phyloP scores from a whole-genome alignment of 2,797 vertebrate genomes.

The Rhinatrema bivittatum region DNA sequence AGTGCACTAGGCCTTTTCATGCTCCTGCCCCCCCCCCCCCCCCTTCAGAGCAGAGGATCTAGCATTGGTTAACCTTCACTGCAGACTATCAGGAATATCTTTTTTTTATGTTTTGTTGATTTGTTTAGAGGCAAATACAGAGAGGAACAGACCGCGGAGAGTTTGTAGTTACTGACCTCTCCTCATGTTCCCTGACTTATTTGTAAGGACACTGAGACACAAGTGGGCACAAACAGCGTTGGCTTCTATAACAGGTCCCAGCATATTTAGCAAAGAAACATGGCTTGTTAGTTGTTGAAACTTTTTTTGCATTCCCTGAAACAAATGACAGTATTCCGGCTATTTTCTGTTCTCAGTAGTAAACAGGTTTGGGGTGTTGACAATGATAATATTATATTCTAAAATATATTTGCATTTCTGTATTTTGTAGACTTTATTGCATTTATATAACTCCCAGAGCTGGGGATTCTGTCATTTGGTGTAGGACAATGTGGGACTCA shows the following conservation, averaged over 20 bases:
- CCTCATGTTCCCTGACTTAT: constrained; percentile 20
- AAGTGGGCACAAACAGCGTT: constrained; percentile 40
- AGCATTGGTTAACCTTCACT: constrained; percentile 27
- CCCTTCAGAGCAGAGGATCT: constrained; percentile 14
- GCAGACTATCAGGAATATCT: constrained; percentile 14
- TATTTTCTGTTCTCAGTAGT: constrained; percentile 55
- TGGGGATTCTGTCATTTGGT: constrained; percentile 15
- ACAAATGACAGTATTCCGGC: constrained; percentile 53
- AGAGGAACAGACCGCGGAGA: constrained; percentile 7
- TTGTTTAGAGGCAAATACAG: constrained; percentile 18
- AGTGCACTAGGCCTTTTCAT: too few species aligned
- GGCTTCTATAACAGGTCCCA: constrained; percentile 37
- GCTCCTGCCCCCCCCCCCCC: too few species aligned
- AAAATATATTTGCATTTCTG: constrained; percentile 59
- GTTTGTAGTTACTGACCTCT: constrained; percentile 45
- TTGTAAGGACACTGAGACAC: constrained; percentile 39
- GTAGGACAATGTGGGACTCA: too few species aligned
- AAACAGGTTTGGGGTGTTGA: constrained; percentile 63
- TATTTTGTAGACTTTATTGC: constrained; percentile 57
- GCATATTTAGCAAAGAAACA: constrained; percentile 73
- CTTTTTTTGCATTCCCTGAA: constrained; percentile 60
- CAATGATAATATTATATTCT: constrained; percentile 76
- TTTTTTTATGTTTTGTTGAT: constrained; percentile 10
- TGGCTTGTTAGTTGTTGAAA: constrained; percentile 70
- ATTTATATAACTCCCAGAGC: constrained; percentile 55